Evolutionary conservation across 1,140 invertebrate genomes (phyloP), one percentile per base, ranked within the genome.

Genomic region (Hyphantria cunea): DNA sequence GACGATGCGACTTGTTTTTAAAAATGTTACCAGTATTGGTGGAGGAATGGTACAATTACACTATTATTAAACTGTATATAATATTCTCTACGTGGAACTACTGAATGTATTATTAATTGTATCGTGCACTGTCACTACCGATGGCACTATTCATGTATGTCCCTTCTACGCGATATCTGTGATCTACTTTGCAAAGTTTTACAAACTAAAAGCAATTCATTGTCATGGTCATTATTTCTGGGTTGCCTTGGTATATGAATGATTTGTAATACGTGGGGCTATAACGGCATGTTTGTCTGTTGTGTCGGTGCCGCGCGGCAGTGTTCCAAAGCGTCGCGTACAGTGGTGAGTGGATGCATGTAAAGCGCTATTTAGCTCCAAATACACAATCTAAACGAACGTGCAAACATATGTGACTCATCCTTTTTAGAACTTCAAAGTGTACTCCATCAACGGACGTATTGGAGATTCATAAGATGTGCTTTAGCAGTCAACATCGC

Each of bases 301-400:
- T 88, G 77, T 86, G 80, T 70, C 82, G 88, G 86, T 88, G 85
- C 85, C 80, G 84, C 78, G 78, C 79, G 91, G 92, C 94, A 97
- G 96, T 96, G 95, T 97, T 97, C 95, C 96, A 97, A 95, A 96
- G 95, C 92, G 95, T 97, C 95, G 96, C 96, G 92, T 97, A 96
- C 93, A 96, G 95, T 92, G 96, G 96, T 97, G 96, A 97, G 95
- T 96, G 92, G 92, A 79, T 82, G 83, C 84, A 86, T 89, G 86
- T 64, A 56, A 78, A 66, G 74, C 74, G 70, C 72, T 80, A 72
- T 34, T 47, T 74, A 70, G 75, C 73, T 76, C 71, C 48, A n/a
- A 48, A 49, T 17, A 15, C 44, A 44, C 31, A 25, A 41, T 10
- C 44, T 15, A 13, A 42, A 44, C 34, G 32, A 48, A 39, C 42